Base-by-base conservation (phyloP, 2,888 invertebrate species). In the Drosophila antonietae region DNA sequence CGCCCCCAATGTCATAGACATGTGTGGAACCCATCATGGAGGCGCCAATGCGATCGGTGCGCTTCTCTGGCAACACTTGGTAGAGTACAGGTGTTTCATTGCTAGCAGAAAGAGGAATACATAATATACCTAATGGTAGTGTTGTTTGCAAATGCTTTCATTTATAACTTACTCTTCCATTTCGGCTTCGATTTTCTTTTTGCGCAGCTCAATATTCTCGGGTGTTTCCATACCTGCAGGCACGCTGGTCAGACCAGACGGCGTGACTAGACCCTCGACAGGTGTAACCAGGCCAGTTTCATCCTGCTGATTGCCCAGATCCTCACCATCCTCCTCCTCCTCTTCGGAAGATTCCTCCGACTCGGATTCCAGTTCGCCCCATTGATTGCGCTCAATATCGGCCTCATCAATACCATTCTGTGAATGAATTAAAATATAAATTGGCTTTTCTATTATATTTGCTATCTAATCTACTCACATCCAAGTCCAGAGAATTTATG, bases 21-120 rank as follows among this genome's bases (percentile, higher is more conserved):
- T 99, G 99, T 0, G 98, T 98, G 52, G 99, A 99, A 4, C 97
- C 99, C 98, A 99, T 98, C 98, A 99, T 99, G 0, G 96, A 95
- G 64, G 96, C 96, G 1, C 97, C 96, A 63, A 99, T 95, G 58
- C 97, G 95, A 66, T 98, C 98, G 35, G 96, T 96, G 75, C 97
- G 96, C 89, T 98, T 97, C 93, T 99, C 99, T 35, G 98, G 98
- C 68, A 99, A 93, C 68, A 99, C 97, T 87, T 98, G 98, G 93
- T 98, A 99, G 33, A 99, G 93, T 0, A 97, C 97, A 1, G 98
- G 99, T 0, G 98, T 98, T 91, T 99, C 98, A 37, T 96, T 96
- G 47, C 97, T 97, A 41, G 9, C 18, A 31, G 89, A 28, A 41
- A 60, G 15, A 9, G 12, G 18, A 57, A 20, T 5, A 20, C 12